Conservation (phyloP, 2,888 invertebrate genomes). For the Dendrolimus houi region DNA sequence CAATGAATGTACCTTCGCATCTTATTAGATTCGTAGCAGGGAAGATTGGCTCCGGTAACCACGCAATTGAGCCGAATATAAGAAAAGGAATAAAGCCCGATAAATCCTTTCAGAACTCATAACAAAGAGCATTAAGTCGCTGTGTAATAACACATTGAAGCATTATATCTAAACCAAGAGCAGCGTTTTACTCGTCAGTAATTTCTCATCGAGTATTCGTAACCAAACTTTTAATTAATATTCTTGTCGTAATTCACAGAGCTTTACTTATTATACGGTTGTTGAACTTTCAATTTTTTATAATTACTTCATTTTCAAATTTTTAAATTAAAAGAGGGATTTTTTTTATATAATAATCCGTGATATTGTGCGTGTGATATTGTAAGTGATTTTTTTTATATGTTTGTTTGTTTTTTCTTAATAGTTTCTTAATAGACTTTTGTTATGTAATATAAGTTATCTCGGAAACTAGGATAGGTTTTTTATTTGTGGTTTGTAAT, state of each 20-base stretch:
- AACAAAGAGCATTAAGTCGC: conserved; percentile 54
- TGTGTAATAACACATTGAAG: conserved; percentile 50
- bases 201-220: conserved; percentile 25
- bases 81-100: conserved; percentile 36
- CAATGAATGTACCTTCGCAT: conserved; percentile 1
- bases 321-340: too few species aligned
- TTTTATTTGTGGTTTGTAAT: too few species aligned
- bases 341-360: too few species aligned
- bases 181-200: conserved; percentile 35
- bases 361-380: too few species aligned
- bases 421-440: too few species aligned
- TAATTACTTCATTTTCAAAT: neutral
- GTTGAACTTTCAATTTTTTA: conserved; percentile 5
- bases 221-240: conserved; percentile 31
- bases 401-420: too few species aligned
- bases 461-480: too few species aligned
- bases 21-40: neutral
- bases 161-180: conserved; percentile 28
- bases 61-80: conserved; percentile 29
- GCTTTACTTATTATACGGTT: conserved; percentile 6
- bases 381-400: too few species aligned
- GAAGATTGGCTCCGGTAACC: conserved; percentile 26
- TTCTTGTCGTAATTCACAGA: conserved; percentile 19
- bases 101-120: conserved; percentile 50
- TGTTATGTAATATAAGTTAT: too few species aligned